Evolutionary conservation across 2,888 invertebrate genomes (phyloP).

Genomic region (Cosmopolites sordidus): DNA sequence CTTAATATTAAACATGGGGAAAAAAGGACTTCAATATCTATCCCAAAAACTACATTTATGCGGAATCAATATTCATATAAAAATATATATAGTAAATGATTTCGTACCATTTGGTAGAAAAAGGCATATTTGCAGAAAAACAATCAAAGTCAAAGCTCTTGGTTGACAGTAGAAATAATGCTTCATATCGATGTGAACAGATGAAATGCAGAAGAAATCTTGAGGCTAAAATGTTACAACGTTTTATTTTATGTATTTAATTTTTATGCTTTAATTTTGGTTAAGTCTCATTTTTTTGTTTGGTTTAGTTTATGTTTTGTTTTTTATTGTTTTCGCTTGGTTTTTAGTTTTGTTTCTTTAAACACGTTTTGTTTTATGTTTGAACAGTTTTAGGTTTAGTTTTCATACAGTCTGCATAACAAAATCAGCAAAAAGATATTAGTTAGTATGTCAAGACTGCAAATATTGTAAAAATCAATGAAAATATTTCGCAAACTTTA

Average conservation of each 20-base stretch:
- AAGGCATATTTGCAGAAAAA: conserved; percentile 49
- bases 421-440: too few relatives aligned
- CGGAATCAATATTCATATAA: not conserved
- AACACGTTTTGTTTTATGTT: conserved; percentile 13
- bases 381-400: too few relatives aligned
- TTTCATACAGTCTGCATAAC: too few relatives aligned
- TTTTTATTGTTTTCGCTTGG: conserved; percentile 27
- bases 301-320: conserved; percentile 27
- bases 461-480: too few relatives aligned
- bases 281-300: conserved; percentile 29
- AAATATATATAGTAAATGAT: not conserved
- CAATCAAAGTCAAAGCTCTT: conserved; percentile 47
- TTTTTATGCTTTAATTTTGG: conserved; percentile 10
- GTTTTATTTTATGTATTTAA: conserved; percentile 12
- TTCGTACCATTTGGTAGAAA: conserved; percentile 49
- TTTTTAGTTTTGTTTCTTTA: conserved; percentile 28
- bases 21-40: not conserved
- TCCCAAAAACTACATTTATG: not conserved
- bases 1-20: not conserved
- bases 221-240: conserved; percentile 35
- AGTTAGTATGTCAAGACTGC: too few relatives aligned
- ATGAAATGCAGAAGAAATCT: conserved; percentile 38
- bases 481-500: too few relatives aligned
- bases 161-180: conserved; percentile 46
- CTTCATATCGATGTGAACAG: conserved; percentile 47